Evolutionary conservation across 2,888 invertebrate genomes (phyloP).

Genomic region (Scaptomyza flava): DNA sequence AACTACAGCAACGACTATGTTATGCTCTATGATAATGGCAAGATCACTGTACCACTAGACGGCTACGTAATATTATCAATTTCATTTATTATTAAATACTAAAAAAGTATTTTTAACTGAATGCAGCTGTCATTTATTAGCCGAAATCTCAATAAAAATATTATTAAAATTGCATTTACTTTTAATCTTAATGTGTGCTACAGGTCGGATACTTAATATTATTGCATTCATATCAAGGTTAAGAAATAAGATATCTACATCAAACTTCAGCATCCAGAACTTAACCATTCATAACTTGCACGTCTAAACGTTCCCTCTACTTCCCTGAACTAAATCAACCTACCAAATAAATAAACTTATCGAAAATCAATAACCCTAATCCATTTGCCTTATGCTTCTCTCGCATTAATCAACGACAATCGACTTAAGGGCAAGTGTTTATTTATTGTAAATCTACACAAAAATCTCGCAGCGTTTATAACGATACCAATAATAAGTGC

Average conservation of each 20-base stretch:
- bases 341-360: background rate
- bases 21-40: too few species aligned
- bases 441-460: background rate
- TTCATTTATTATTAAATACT: background rate
- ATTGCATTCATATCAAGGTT: too few species aligned
- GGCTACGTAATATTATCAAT: background rate
- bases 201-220: slow-evolving; percentile 3
- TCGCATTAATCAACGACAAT: background rate
- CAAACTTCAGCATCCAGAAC: background rate
- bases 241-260: background rate
- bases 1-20: background rate
- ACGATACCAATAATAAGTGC: slow-evolving; percentile 29
- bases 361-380: background rate
- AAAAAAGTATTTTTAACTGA: background rate
- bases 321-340: background rate
- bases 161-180: background rate
- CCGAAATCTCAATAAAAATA: too few species aligned
- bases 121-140: too few species aligned
- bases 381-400: too few species aligned
- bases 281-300: background rate
- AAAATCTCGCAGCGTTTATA: slow-evolving; percentile 1
- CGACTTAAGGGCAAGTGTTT: background rate
- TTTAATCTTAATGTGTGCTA: background rate
- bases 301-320: background rate
- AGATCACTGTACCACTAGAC: background rate